These are phyloP conservation scores for Podargus strigoides DNA, from an alignment of 2,797 vertebrate species.

Conservation along the genomic window DNA sequence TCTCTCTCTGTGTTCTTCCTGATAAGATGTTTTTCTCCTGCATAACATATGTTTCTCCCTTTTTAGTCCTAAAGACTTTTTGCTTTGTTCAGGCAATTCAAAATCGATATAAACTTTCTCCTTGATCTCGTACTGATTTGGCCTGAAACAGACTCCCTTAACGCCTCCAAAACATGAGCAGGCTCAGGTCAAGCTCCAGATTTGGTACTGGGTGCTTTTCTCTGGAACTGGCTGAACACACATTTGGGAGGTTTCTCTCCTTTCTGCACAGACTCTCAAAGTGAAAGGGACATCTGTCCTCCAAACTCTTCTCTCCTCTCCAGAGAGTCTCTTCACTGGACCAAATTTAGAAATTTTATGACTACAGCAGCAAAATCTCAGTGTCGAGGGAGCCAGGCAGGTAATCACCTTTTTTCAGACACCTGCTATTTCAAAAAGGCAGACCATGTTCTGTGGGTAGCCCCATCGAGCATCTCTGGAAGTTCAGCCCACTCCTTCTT, in stretches of 20 bases:
- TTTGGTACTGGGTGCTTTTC: background rate
- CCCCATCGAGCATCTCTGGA: background rate
- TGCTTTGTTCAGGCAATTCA: constrained; percentile 58
- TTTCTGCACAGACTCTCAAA: background rate
- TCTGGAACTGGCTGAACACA: background rate
- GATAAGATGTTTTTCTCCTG: constrained; percentile 65
- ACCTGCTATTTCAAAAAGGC: background rate
- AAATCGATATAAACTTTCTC: constrained; percentile 31
- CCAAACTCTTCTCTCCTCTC: background rate
- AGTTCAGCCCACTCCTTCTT: background rate
- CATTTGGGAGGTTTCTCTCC: background rate
- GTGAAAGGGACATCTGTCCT: background rate
- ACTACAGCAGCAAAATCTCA: background rate
- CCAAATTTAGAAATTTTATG: background rate
- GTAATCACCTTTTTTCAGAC: background rate
- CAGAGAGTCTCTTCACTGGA: background rate
- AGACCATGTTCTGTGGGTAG: background rate
- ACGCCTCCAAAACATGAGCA: background rate
- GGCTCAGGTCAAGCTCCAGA: constrained; percentile 12
- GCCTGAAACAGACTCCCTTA: background rate
- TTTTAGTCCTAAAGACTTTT: constrained; percentile 59
- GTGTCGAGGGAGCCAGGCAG: background rate
- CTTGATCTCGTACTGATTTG: constrained; percentile 19
- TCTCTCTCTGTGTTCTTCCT: constrained; percentile 51
- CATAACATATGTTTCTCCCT: constrained; percentile 52